These are phyloP conservation scores for Ceratosolen fusciceps DNA, from an alignment of 1,140 invertebrate species.

Conservation along the genomic window DNA sequence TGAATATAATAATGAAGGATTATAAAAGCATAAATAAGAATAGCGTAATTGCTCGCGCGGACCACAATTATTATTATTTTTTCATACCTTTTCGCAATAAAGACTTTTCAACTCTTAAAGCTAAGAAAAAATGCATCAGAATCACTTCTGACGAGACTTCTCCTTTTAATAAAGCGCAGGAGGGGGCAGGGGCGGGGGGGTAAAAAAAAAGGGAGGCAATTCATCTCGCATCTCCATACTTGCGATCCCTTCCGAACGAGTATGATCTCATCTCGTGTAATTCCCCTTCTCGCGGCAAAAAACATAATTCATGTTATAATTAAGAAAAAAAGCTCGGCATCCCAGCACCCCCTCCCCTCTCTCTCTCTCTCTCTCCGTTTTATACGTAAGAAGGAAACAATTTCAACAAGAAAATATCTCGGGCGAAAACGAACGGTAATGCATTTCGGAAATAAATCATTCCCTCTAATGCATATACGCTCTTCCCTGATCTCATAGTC, in stretches of 20 bases:
- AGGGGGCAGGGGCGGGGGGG: too few relatives aligned
- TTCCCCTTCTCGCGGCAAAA: slow-evolving; percentile 17
- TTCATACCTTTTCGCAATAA: slow-evolving; percentile 5
- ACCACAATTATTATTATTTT: slow-evolving; percentile 14
- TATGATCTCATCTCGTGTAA: slow-evolving; percentile 27
- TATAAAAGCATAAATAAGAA: not conserved
- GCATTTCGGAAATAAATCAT: slow-evolving; percentile 47
- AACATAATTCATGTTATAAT: slow-evolving; percentile 38
- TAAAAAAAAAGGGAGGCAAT: slow-evolving; percentile 13
- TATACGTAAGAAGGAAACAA: slow-evolving; percentile 26
- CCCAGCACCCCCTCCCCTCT: too few relatives aligned
- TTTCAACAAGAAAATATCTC: slow-evolving; percentile 25
- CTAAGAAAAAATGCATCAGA: not conserved
- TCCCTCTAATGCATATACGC: slow-evolving; percentile 11
- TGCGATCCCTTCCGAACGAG: not conserved
- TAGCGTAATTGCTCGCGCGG: slow-evolving; percentile 19
- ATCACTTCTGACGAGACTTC: slow-evolving; percentile 7
- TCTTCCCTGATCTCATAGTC: slow-evolving; percentile 7
- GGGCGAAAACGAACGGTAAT: slow-evolving; percentile 17
- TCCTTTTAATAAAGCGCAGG: slow-evolving; percentile 6
- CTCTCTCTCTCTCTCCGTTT: too few relatives aligned
- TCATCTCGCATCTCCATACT: not conserved
- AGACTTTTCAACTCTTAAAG: not conserved
- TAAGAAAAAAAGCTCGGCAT: slow-evolving; percentile 24
- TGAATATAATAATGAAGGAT: not conserved